Conservation (phyloP, 2,797 vertebrate genomes). For the Apodemus agrarius region DNA sequence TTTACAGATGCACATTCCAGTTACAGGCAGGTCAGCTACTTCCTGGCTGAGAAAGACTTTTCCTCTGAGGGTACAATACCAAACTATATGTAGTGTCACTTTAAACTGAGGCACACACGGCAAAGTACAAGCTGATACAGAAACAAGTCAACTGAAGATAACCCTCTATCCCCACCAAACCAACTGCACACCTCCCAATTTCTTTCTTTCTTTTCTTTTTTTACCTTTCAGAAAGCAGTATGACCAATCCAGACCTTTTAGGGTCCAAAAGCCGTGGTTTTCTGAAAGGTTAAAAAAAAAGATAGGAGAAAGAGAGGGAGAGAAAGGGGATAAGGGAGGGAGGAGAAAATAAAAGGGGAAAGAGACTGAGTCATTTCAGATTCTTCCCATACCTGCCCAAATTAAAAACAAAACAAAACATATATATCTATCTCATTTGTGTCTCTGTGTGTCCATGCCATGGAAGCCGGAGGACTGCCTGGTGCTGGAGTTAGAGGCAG, state of each 20-base stretch:
- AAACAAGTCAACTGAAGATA: slow-evolving; percentile 15
- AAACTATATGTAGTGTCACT: not conserved
- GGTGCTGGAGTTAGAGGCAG: not conserved
- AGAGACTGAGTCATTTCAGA: slow-evolving; percentile 63
- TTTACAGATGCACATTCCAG: not conserved
- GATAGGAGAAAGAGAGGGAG: not conserved
- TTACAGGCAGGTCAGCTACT: not conserved
- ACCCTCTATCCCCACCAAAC: not conserved
- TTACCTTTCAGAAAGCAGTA: slow-evolving; percentile 78
- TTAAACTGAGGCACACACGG: not conserved
- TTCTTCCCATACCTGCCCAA: not conserved
- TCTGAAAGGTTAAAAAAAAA: slow-evolving; percentile 71
- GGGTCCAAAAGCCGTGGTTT: slow-evolving; percentile 73
- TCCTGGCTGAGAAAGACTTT: slow-evolving; percentile 5
- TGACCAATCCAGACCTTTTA: slow-evolving; percentile 75
- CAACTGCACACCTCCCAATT: not conserved
- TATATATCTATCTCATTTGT: not conserved
- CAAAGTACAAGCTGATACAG: not conserved
- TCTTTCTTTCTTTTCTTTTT: slow-evolving; percentile 48
- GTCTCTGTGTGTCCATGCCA: not conserved
- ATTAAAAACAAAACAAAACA: not conserved
- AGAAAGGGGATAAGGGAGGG: not conserved
- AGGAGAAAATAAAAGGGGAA: slow-evolving; percentile 37
- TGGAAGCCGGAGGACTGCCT: not conserved
- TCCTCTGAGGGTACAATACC: not conserved